A percentile compares a stretch with the other conserved stretches of the same genome.
Evolutionary conservation across 2,113 vertebrate genomes (phyloP).

Genomic region (Gallinago paraguaiae): DNA sequence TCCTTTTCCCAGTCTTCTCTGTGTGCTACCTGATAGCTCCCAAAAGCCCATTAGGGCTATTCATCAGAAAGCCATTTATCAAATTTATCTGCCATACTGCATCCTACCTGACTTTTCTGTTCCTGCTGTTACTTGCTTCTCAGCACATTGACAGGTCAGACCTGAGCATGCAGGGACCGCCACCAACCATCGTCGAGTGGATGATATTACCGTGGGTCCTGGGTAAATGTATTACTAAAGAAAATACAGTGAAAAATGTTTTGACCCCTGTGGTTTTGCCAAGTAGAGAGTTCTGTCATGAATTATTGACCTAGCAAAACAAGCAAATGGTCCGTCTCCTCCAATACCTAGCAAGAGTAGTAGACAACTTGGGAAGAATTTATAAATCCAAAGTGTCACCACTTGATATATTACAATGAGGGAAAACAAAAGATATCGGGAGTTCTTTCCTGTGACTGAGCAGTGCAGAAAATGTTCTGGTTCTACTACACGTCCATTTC

Average conservation of each 20-base stretch:
- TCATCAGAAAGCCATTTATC: slow-evolving; percentile 98
- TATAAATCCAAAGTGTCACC: neutral
- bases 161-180: slow-evolving; percentile 83
- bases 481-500: neutral
- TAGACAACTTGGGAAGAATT: neutral
- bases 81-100: slow-evolving; percentile 99
- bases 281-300: neutral
- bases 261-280: neutral
- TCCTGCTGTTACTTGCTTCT: slow-evolving; percentile 92
- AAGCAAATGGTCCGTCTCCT: neutral
- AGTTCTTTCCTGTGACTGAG: neutral
- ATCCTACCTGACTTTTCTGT: slow-evolving; percentile 98
- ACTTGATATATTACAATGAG: neutral
- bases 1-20: slow-evolving; percentile 91
- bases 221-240: slow-evolving; percentile 89
- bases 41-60: slow-evolving; percentile 90
- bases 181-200: slow-evolving; percentile 93
- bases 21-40: slow-evolving; percentile 92
- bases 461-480: neutral
- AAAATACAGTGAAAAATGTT: slow-evolving; percentile 71
- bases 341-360: neutral
- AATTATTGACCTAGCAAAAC: neutral
- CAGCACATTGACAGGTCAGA: slow-evolving; percentile 87
- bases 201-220: slow-evolving; percentile 99
- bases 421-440: neutral